Evolutionary conservation across 2,113 vertebrate genomes (phyloP).

Genomic region (Sminthopsis crassicaudata): DNA sequence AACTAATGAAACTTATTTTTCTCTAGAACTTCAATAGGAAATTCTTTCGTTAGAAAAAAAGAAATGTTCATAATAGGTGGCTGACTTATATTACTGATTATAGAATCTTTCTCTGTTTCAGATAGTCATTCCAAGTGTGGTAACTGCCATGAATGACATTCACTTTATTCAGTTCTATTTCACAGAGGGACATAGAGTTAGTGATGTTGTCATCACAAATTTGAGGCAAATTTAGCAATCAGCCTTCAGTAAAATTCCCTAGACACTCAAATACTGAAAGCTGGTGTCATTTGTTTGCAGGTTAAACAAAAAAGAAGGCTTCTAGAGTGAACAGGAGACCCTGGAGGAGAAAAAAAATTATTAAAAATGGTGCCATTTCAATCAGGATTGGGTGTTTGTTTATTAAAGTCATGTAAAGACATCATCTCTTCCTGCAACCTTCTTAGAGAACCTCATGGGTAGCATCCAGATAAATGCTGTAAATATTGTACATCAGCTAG

Average conservation of each 20-base stretch:
- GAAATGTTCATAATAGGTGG: slow-evolving; percentile 21
- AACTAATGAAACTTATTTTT: slow-evolving; percentile 82
- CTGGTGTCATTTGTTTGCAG: not conserved
- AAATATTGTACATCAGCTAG: not conserved
- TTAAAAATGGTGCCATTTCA: not conserved
- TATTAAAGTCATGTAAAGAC: slow-evolving; percentile 19
- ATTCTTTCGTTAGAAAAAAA: slow-evolving; percentile 74
- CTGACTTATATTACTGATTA: slow-evolving; percentile 51
- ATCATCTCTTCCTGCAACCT: not conserved
- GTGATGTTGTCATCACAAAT: slow-evolving; percentile 31
- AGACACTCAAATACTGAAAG: not conserved
- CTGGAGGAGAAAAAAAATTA: not conserved
- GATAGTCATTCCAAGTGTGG: slow-evolving; percentile 44
- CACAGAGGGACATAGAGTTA: slow-evolving; percentile 50
- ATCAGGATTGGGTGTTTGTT: not conserved
- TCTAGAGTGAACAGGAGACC: not conserved
- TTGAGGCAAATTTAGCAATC: not conserved
- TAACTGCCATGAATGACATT: slow-evolving; percentile 29
- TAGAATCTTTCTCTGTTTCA: slow-evolving; percentile 64
- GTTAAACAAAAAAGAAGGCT: not conserved
- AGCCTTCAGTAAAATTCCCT: slow-evolving; percentile 22
- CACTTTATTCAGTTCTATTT: slow-evolving; percentile 23
- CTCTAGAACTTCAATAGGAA: slow-evolving; percentile 77
- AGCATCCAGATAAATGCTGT: not conserved
- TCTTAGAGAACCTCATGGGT: not conserved